phyloP scores from a whole-genome alignment of 2,888 invertebrate species.

The Lypha dubia region DNA sequence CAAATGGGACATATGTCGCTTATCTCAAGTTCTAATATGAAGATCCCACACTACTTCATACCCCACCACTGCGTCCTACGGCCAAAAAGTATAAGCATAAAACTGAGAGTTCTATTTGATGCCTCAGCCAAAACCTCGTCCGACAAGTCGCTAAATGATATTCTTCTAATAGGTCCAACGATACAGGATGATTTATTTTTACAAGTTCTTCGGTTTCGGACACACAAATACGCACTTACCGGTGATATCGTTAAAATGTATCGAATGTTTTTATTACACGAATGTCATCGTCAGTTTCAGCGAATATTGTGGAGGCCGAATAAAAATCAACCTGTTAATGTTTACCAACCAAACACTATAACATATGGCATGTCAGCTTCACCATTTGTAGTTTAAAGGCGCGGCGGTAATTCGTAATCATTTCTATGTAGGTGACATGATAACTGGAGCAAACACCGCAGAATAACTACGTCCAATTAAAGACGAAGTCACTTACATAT shows the following conservation, averaged over 20 bases:
- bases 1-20: slow-evolving; percentile 40
- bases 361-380: too few species aligned
- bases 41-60: slow-evolving; percentile 22
- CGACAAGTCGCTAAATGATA: slow-evolving; percentile 34
- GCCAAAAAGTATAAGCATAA: slow-evolving; percentile 19
- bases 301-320: slow-evolving; percentile 23
- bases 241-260: too few species aligned
- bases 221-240: slow-evolving; percentile 9
- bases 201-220: slow-evolving; percentile 36
- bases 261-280: slow-evolving; percentile 35
- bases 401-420: too few species aligned
- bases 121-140: slow-evolving; percentile 22
- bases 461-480: too few species aligned
- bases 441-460: too few species aligned
- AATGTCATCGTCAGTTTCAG: slow-evolving; percentile 9
- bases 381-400: too few species aligned
- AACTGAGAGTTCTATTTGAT: too few species aligned
- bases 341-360: neutral
- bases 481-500: too few species aligned
- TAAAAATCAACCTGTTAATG: slow-evolving; percentile 14
- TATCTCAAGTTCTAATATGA: neutral
- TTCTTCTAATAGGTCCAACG: slow-evolving; percentile 25
- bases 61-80: slow-evolving; percentile 35
- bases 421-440: too few species aligned
- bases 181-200: neutral